phyloP scores from a whole-genome alignment of 2,797 vertebrate species.

The Serranus cabrilla region DNA sequence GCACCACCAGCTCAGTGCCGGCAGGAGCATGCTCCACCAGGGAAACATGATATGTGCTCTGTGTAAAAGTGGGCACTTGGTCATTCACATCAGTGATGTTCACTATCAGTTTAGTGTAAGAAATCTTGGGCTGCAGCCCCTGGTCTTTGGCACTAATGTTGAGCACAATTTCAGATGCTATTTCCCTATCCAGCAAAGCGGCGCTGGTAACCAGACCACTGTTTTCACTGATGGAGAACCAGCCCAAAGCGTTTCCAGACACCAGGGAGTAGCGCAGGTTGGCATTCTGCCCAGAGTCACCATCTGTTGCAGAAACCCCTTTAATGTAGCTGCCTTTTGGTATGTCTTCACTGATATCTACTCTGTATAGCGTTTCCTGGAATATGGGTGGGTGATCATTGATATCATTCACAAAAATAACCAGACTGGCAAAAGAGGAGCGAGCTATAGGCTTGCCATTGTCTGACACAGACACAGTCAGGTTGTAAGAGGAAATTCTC shows the following conservation, averaged over 20 bases:
- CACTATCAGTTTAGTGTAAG: slow-evolving; percentile 94
- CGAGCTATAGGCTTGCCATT: slow-evolving; percentile 88
- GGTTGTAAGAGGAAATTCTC: slow-evolving; percentile 96
- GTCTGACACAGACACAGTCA: slow-evolving; percentile 95
- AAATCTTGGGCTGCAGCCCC: slow-evolving; percentile 95
- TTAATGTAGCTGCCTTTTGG: slow-evolving; percentile 96
- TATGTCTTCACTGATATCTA: slow-evolving; percentile 94
- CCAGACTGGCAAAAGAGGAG: slow-evolving; percentile 95
- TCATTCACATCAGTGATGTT: slow-evolving; percentile 96
- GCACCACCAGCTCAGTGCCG: slow-evolving; percentile 90
- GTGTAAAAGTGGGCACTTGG: slow-evolving; percentile 91
- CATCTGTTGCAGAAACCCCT: slow-evolving; percentile 96
- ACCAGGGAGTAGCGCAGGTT: slow-evolving; percentile 97
- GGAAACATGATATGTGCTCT: slow-evolving; percentile 88
- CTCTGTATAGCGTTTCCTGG: slow-evolving; percentile 91
- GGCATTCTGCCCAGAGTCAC: slow-evolving; percentile 97
- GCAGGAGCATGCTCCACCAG: slow-evolving; percentile 90
- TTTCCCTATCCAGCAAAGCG: slow-evolving; percentile 91
- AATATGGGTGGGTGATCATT: slow-evolving; percentile 98
- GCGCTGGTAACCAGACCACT: slow-evolving; percentile 95
- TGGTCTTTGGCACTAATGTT: slow-evolving; percentile 98
- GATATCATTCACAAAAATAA: slow-evolving; percentile 98
- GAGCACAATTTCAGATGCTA: slow-evolving; percentile 91
- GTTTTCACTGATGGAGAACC: slow-evolving; percentile 97
- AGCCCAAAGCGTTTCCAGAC: slow-evolving; percentile 95